Base-by-base conservation (phyloP, 2,797 vertebrate genomes). In the Sebastes glaucus region DNA sequence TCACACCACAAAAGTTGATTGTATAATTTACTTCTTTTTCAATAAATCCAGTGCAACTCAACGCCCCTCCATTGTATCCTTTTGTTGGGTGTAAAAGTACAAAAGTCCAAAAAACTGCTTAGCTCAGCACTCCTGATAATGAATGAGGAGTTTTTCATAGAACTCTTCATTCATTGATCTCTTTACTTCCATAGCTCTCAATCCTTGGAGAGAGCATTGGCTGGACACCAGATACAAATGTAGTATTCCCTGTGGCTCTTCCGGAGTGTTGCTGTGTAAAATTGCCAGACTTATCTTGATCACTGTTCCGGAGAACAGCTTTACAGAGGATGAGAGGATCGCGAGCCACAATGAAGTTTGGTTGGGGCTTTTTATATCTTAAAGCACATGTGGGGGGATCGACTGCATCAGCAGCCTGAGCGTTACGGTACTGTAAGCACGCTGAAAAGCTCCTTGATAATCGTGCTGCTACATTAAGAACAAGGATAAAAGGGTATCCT, bases 251-350 rank as follows among this genome's bases (percentile, higher is more conserved):
- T 3, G 28, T 71, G 46, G 77, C 78, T 82, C 52, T 66, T 2
- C 67, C 67, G 28, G 75, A 83, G 74, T 77, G 74, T 69, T 66
- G 56, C 74, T 55, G 82, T 81, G 83, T 91, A 80, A 92, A 87
- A 89, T 85, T 85, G 84, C 75, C 74, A 52, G 77, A 91, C 80
- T 89, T 92, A 87, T 93, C 89, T 82, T 76, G 82, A 89, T 90
- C 84, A 83, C 56, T 76, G 87, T 89, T 91, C 88, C 88, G 73
- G 71, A 86, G 53, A 49, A 35, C 18, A 68, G 78, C 64, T 89
- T 90, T 89, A 89, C 23, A 80, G 68, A 35, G 76, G 82, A 87
- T 82, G 81, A 84, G 79, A 75, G 77, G 77, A 76, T 65, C 2
- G 5, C 3, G 22, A 82, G 66, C 22, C 70, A 71, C 79, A 76